Evolutionary conservation across 2,113 vertebrate species (phyloP).

Genomic region (Marcusenius ussheri): DNA sequence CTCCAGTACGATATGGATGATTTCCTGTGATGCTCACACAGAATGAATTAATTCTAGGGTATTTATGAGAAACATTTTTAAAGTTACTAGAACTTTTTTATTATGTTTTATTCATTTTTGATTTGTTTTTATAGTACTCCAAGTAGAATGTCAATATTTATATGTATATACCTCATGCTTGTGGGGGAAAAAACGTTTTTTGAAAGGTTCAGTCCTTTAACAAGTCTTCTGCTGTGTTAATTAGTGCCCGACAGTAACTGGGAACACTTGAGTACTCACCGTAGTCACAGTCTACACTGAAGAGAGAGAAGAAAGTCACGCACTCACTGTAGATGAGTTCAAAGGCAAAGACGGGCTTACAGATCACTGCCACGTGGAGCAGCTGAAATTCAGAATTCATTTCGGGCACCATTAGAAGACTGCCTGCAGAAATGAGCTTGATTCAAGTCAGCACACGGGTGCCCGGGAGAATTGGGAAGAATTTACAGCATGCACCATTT

Average conservation of each 20-base stretch:
- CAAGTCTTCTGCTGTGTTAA: neutral
- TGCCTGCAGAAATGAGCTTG: conserved; percentile 41
- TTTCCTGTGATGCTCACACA: neutral
- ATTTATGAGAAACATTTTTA: neutral
- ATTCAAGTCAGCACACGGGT: conserved; percentile 48
- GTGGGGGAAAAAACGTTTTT: neutral
- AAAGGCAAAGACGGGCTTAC: conserved; percentile 25
- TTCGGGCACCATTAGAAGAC: conserved; percentile 45
- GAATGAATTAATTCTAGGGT: neutral
- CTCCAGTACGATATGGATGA: neutral
- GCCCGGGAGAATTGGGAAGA: conserved; percentile 58
- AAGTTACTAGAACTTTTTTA: neutral
- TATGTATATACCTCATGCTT: neutral
- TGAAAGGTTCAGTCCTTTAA: neutral
- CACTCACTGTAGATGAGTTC: neutral
- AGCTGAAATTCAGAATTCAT: conserved; percentile 36
- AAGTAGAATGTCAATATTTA: neutral
- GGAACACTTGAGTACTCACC: neutral
- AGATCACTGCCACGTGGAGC: conserved; percentile 36
- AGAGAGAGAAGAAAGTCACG: neutral
- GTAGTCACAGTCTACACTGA: neutral
- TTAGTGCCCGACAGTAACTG: too few species aligned
- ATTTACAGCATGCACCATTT: conserved; percentile 64
- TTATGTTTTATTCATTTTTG: neutral
- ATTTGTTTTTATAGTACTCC: neutral